These are phyloP conservation scores for Bubo blakistoni DNA, from an alignment of 2,113 vertebrate genomes.

Conservation along the genomic window DNA sequence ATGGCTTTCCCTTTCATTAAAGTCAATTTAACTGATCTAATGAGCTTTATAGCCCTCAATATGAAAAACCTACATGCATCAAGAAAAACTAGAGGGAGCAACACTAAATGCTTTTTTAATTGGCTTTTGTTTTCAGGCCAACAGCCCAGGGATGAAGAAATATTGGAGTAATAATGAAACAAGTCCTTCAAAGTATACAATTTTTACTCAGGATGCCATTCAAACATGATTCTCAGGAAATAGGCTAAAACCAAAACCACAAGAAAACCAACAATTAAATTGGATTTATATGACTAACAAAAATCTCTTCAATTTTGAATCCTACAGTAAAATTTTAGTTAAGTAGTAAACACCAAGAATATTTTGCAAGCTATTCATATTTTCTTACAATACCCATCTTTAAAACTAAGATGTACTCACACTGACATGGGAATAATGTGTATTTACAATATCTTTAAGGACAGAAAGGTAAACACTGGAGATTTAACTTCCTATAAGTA, in stretches of 20 bases:
- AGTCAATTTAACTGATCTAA: neutral
- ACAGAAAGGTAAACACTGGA: neutral
- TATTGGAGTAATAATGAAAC: neutral
- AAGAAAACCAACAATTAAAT: neutral
- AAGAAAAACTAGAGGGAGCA: conserved; percentile 4
- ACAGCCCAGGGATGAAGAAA: neutral
- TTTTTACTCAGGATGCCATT: neutral
- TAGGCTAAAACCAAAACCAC: neutral
- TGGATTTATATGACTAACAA: neutral
- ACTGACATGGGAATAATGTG: neutral
- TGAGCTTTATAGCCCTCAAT: neutral
- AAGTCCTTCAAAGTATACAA: neutral
- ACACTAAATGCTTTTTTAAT: conserved; percentile 6
- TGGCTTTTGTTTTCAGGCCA: conserved; percentile 1
- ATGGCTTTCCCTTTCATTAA: neutral
- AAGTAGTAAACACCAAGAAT: neutral
- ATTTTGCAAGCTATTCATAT: neutral
- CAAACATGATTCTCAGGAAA: neutral
- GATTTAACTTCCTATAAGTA: neutral
- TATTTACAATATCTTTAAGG: neutral
- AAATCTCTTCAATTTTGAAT: neutral
- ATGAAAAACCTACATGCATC: neutral
- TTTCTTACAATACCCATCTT: neutral
- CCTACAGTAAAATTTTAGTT: neutral
- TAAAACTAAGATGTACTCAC: neutral